phyloP scores from a whole-genome alignment of 1,140 invertebrate genomes.

The Brachionus paranguensis region DNA sequence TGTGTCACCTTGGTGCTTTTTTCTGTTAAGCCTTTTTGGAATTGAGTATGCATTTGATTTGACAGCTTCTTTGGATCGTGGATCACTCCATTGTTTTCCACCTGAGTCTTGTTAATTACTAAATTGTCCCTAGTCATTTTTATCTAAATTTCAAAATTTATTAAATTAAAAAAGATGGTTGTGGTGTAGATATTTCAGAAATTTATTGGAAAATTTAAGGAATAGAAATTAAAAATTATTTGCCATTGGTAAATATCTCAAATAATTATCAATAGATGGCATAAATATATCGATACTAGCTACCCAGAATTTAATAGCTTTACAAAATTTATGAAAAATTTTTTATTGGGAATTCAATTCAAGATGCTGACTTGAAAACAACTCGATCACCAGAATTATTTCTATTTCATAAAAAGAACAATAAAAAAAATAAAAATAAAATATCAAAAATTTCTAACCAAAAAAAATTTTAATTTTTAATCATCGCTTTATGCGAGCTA shows the following conservation, averaged over 20 bases:
- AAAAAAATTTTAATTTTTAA: neutral
- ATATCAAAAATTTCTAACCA: neutral
- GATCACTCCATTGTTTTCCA: neutral
- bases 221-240: neutral
- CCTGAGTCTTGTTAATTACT: neutral
- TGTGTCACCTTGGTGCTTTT: neutral
- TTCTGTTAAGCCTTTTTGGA: neutral
- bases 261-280: neutral
- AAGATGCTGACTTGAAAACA: neutral
- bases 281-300: neutral
- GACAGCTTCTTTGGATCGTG: neutral
- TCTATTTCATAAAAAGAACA: neutral
- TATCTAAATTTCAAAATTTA: neutral
- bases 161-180: neutral
- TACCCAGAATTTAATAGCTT: neutral
- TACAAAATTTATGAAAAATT: neutral
- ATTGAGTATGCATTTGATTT: neutral
- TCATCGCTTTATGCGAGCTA: neutral
- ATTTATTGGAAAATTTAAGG: neutral
- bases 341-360: neutral
- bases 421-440: neutral
- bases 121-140: neutral
- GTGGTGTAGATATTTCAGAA: neutral
- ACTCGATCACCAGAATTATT: neutral
- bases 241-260: neutral